Evolutionary conservation across 2,113 vertebrate genomes (phyloP).

Genomic region (Jacana jacana): DNA sequence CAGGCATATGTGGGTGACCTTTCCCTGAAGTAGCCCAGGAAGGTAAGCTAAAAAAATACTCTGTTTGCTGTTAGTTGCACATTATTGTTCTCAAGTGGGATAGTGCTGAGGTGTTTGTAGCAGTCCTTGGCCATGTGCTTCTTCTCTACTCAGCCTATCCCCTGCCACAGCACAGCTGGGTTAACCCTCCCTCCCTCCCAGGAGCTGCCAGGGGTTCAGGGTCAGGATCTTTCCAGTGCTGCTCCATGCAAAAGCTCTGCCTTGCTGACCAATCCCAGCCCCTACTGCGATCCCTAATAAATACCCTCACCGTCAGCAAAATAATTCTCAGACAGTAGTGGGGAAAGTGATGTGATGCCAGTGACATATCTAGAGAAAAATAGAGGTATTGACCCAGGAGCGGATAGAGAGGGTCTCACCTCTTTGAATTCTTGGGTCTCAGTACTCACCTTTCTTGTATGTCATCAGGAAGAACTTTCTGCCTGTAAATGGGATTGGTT

Average conservation of each 20-base stretch:
- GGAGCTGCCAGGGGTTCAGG: background rate
- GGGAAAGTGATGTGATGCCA: background rate
- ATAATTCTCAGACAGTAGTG: background rate
- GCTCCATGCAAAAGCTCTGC: background rate
- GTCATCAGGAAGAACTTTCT: background rate
- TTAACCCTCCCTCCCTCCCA: no score
- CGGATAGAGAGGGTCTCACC: background rate
- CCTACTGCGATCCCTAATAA: background rate
- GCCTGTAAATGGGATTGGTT: background rate
- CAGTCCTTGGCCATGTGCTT: no score
- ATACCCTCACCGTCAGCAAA: background rate
- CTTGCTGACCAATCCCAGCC: background rate
- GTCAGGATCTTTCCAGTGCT: background rate
- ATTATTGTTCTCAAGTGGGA: background rate
- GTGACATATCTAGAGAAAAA: background rate
- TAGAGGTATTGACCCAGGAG: background rate
- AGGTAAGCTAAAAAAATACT: background rate
- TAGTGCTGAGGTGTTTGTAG: background rate
- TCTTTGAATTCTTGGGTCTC: background rate
- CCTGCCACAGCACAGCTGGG: background rate
- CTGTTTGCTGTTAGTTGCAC: background rate
- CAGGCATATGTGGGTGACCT: background rate
- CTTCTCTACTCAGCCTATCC: background rate
- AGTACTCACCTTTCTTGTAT: background rate
- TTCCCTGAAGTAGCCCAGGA: background rate